Base-by-base conservation (phyloP, 2,888 invertebrate genomes). In the Spatulosminthurus flaviceps region DNA sequence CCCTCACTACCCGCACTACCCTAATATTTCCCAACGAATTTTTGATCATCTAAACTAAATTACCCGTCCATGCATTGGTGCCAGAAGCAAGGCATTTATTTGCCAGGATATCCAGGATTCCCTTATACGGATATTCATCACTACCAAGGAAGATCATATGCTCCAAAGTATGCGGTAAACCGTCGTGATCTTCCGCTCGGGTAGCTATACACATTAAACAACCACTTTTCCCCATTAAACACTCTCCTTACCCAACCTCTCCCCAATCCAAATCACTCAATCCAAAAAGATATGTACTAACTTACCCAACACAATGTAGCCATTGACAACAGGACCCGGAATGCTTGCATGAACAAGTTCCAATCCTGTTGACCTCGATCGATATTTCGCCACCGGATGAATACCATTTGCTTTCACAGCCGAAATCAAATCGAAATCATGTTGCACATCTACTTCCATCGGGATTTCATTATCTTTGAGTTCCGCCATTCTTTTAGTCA, bases 141-240 rank as follows among this genome's bases (percentile, higher is more conserved):
- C 95, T 96, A 0, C 96, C 97, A 87, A 96, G 89, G 88, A 97
- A 97, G 73, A 97, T 92, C 16, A 97, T 90, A 89, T 97, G 96
- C 86, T 97, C 96, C 88, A 97, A 89, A 0, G 96, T 96, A 87
- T 97, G 96, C 0, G 97, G 96, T 78, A 97, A 88, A 1, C 97
- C 97, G 89, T 96, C 96, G 88, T 96, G 95, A 87, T 95, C 95
- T 86, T 93, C 92, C 0, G 96, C 94, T 89, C 96, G 95, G 5
- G 97, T 97, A 11, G 94, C 96, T 96, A 87, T 72, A 88, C 85
- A 76, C 9, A 7, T 34, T 22, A 2, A 24, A 24, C 1, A 64
- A n/a, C n/a, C n/a, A n/a, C n/a, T n/a, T n/a, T n/a, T n/a, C n/a
- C n/a, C n/a, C n/a, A n/a, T n/a, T n/a, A n/a, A n/a, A n/a, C n/a